These are phyloP conservation scores for Babyrousa celebensis DNA, from an alignment of 2,797 vertebrate genomes.

Conservation along the genomic window DNA sequence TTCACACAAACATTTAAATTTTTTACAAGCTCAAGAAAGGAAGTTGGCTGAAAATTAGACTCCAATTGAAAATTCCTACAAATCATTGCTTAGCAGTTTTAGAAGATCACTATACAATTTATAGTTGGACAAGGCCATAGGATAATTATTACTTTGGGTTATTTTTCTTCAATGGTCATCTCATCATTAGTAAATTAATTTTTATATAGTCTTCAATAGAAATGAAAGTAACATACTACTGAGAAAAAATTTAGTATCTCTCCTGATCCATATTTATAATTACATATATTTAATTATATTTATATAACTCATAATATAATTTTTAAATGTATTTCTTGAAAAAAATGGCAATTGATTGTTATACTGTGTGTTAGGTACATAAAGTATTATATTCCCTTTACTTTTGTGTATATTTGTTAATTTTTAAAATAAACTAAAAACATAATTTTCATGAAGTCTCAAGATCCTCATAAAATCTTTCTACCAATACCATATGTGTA, in stretches of 20 bases:
- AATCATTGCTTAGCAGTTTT: slow-evolving; percentile 16
- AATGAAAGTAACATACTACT: neutral
- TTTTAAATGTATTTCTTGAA: slow-evolving; percentile 1
- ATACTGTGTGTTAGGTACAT: neutral
- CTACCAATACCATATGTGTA: neutral
- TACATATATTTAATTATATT: neutral
- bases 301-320: neutral
- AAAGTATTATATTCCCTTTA: neutral
- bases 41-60: slow-evolving; percentile 47
- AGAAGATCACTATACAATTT: neutral
- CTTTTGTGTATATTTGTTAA: neutral
- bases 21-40: neutral
- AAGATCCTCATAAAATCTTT: neutral
- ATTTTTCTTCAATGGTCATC: neutral
- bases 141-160: neutral
- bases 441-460: neutral
- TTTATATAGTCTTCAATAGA: slow-evolving; percentile 16
- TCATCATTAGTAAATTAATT: slow-evolving; percentile 4
- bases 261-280: neutral
- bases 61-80: slow-evolving; percentile 15
- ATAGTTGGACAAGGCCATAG: neutral
- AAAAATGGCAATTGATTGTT: neutral
- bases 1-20: neutral
- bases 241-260: neutral
- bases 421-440: slow-evolving; percentile 37